Conservation (phyloP, 2,797 vertebrate genomes). For the Steatocranus sp. region DNA sequence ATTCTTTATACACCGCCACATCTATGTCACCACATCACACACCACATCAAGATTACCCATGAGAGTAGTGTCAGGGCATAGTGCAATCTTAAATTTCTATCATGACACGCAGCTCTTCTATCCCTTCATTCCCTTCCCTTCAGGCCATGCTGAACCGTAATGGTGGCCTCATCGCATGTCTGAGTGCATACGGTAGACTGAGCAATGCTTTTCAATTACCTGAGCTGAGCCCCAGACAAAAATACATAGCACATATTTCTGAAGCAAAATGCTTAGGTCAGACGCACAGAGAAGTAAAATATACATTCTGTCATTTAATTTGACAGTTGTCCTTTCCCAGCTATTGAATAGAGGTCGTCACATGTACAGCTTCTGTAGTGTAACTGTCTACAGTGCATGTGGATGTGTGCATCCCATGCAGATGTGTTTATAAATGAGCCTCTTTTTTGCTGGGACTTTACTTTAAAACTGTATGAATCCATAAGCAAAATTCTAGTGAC, state of each 20-base stretch:
- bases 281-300: conserved; percentile 70
- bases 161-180: conserved; percentile 72
- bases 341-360: conserved; percentile 62
- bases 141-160: conserved; percentile 71
- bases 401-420: background rate
- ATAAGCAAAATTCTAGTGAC: background rate
- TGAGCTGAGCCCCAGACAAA: conserved; percentile 50
- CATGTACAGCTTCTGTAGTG: conserved; percentile 3
- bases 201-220: conserved; percentile 83
- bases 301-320: conserved; percentile 76
- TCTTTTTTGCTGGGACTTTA: background rate
- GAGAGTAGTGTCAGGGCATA: conserved; percentile 49
- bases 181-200: conserved; percentile 77
- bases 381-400: background rate
- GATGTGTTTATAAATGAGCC: conserved; percentile 23
- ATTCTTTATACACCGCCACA: conserved; percentile 3
- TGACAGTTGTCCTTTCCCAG: conserved; percentile 76
- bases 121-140: conserved; percentile 52
- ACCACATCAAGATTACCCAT: conserved; percentile 43
- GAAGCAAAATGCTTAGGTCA: conserved; percentile 74
- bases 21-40: too few species aligned
- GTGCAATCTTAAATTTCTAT: conserved; percentile 73
- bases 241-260: conserved; percentile 68
- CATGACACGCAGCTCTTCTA: conserved; percentile 32
- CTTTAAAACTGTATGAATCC: background rate